Base-by-base conservation (phyloP, 2,888 invertebrate genomes). In the Amaurobius ferox region DNA sequence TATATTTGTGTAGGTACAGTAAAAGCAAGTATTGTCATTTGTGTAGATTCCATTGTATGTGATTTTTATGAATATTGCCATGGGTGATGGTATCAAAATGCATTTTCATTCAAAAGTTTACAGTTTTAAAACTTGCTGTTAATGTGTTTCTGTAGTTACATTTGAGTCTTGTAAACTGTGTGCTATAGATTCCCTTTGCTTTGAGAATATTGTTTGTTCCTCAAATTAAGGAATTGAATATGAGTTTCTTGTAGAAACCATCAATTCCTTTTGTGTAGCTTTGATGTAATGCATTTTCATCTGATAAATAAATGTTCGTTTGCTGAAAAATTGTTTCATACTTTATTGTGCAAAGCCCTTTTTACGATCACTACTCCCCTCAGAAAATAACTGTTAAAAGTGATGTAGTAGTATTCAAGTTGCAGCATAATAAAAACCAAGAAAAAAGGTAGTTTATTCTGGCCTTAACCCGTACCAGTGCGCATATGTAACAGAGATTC, bases 261-360 rank as follows among this genome's bases (percentile, higher is more conserved):
- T 64, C 30, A 29, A 73, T 83, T 55, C 72, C 44, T 64, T n/a
- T n/a, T 48, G 11, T 85, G 77, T 77, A 85, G 71, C 72, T 77
- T 85, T 72, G 72, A 77, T 85, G 83, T 85, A 66, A 61, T 72
- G 19, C 73, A 71, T 48, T 76, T 76, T 71, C 66, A 64, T 71
- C 83, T 71, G 64, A 64, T 83, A 77, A 85, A 85, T 85, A 85
- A 85, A 85, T 85, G 77, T 85, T 26, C 62, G 44, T 71, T 72
- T 77, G 83, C 48, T 71, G 40, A 48, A 55, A n/a, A n/a, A n/a
- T n/a, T n/a, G n/a, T n/a, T n/a, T n/a, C n/a, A n/a, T n/a, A n/a
- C n/a, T n/a, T n/a, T n/a, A n/a, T n/a, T n/a, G n/a, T n/a, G n/a
- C n/a, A n/a, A n/a, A n/a, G n/a, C n/a, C n/a, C n/a, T n/a, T n/a